Conservation (phyloP, 1,140 invertebrate species). For the Diuraphis noxia region DNA sequence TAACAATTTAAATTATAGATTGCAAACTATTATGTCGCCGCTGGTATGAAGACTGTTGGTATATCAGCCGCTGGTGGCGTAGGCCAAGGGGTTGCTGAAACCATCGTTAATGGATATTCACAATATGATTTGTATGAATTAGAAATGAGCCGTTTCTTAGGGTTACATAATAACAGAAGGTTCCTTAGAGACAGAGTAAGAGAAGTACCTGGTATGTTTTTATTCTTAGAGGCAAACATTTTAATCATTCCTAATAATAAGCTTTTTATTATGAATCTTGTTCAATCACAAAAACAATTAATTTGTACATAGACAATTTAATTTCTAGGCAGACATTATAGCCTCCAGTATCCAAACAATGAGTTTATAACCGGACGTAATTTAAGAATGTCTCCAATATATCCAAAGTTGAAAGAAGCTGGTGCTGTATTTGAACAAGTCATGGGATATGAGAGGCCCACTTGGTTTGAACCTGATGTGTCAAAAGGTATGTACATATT, state of each 20-base stretch:
- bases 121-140: constrained; percentile 87
- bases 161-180: constrained; percentile 92
- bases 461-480: constrained; percentile 76
- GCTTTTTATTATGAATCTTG: neutral
- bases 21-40: constrained; percentile 91
- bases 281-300: neutral
- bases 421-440: constrained; percentile 97
- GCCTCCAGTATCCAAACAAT: constrained; percentile 79
- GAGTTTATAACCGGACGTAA: constrained; percentile 89
- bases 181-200: constrained; percentile 90
- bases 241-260: neutral
- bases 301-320: neutral
- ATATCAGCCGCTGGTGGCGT: constrained; percentile 91
- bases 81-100: constrained; percentile 86
- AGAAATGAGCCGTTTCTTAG: constrained; percentile 90
- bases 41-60: constrained; percentile 93
- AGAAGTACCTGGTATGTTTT: constrained; percentile 81
- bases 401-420: constrained; percentile 84
- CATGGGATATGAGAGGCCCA: constrained; percentile 96
- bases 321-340: constrained; percentile 73
- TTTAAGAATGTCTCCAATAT: constrained; percentile 93
- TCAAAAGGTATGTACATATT: neutral
- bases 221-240: neutral
- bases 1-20: constrained; percentile 65
- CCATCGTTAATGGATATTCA: constrained; percentile 81